Evolutionary conservation across 2,888 invertebrate genomes (phyloP).

Genomic region (Leptopilina myrica): DNA sequence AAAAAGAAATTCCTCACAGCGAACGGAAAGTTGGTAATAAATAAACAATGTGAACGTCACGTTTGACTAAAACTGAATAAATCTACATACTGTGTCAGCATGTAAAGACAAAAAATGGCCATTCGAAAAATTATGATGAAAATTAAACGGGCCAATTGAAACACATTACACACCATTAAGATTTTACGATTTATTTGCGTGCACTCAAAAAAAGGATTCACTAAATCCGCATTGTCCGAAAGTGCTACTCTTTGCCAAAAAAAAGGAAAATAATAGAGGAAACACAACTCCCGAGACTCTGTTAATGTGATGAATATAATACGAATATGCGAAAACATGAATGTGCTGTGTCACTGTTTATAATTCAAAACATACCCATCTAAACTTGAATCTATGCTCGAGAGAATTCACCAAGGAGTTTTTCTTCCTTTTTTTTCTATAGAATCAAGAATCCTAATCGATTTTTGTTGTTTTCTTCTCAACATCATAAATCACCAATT

Average conservation of each 20-base stretch:
- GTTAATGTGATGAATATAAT: slow-evolving; percentile 2
- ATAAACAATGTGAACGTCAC: neutral
- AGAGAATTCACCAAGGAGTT: neutral
- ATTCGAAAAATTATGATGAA: neutral
- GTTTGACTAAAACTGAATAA: neutral
- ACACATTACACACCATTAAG: neutral
- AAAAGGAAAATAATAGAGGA: neutral
- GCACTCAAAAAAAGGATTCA: neutral
- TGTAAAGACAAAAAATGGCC: neutral
- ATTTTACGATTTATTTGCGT: neutral
- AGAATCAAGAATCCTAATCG: neutral
- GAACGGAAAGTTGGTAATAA: neutral
- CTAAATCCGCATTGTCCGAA: neutral
- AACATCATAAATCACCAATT: neutral
- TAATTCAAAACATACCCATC: slow-evolving; percentile 14
- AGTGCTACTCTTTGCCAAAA: neutral
- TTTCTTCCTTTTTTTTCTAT: neutral
- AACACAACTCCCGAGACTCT: neutral
- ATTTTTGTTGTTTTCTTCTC: neutral
- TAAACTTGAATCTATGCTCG: neutral
- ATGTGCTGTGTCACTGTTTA: slow-evolving; percentile 15
- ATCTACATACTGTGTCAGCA: neutral
- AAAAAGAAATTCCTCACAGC: too few species aligned
- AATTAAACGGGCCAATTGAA: neutral
- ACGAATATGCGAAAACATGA: neutral